Base-by-base conservation (phyloP, 1,140 invertebrate species). In the Pinna nobilis region DNA sequence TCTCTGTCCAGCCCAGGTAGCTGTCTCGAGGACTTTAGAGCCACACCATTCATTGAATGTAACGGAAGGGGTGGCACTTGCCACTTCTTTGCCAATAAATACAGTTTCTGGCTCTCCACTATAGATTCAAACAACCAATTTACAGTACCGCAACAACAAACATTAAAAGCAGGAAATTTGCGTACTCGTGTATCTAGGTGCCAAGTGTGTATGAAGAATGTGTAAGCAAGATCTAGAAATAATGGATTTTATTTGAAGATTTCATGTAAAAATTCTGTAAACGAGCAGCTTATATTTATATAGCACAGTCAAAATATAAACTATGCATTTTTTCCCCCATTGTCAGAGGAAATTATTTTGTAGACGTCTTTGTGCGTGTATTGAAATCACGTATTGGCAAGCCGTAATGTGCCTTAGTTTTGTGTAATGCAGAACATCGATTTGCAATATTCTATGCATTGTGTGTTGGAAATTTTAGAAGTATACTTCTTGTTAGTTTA, bases 71-170 rank as follows among this genome's bases (percentile, higher is more conserved):
- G 55, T 18, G 88, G 88, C 57, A 84, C 84, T 1, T 89, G 88
- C 69, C 86, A 89, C 74, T 87, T 88, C 70, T 89, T 86, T 61
- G 84, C 87, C 32, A 85, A 84, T 9, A 95, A 97, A 90, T 94
- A 97, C 84, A 98, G 96, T 88, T 99, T 99, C 92, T 99, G 98
- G 98, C 91, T 99, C 84, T 94, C 97, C 7, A 98, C 96, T 1
- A 95, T 99, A 77, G 96, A 98, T 78, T 60, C 65, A 9, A 15
- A 0, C 50, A 88, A 91, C 66, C 92, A 96, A 74, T 99, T 99
- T 90, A 82, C 89, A 76, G 92, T 90, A 83, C 98, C 98, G 4
- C 90, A 94, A 78, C 93, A 94, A 84, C 93, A 97, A 89, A 99
- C 98, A 18, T 91, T 99, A 28, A 99, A 99, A 90, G 93, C 95